Evolutionary conservation across 2,797 vertebrate genomes (phyloP), one percentile per base, ranked within the genome.

Genomic region (Columba guinea): DNA sequence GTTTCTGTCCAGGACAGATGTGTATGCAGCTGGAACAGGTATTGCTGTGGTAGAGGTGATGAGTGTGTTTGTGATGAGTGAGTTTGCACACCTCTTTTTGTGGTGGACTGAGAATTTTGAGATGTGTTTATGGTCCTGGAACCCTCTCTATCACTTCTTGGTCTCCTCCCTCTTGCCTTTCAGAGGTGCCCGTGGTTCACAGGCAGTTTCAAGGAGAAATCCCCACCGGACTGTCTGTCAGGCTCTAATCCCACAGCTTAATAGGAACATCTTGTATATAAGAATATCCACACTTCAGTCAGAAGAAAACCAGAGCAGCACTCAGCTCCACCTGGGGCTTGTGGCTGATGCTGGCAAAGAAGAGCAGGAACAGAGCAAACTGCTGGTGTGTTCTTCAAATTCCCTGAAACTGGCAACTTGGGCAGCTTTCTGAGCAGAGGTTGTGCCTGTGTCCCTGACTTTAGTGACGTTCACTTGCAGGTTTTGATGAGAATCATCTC

Each of bases 1-100:
- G 10, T 46, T 35, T 14, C 2, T 19, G 35, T 11, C 27, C 56
- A 22, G 46, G 11, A 26, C 24, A 79, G 75, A 10, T 0, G 0
- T 15, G 23, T 28, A 21, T 53, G 52, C 10, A 26, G 27, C 1
- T 5, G 67, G 28, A 87, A 32, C 2, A 14, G 59, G 2, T 30
- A 62, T 51, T 64, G 3, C 60, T 14, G 28, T 1, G 11, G 39
- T 78, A 37, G 67, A 68, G 32, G 20, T 32, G 58, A 15, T 34
- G 23, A 41, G 8, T 0, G 1, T n/a, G 71, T 65, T 56, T 59
- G 39, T 46, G 41, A 7, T 62, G 39, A 52, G 11, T 5, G 44
- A 46, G 37, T n/a, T 26, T 7, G 7, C 22, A 6, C 1, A 0
- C 28, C 62, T 79, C 23, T 26, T 20, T 22, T 19, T 41, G 32